Evolutionary conservation across 53 echinoderm and acorn worm species (phyloP).

Genomic region (Arbacia lixula): DNA sequence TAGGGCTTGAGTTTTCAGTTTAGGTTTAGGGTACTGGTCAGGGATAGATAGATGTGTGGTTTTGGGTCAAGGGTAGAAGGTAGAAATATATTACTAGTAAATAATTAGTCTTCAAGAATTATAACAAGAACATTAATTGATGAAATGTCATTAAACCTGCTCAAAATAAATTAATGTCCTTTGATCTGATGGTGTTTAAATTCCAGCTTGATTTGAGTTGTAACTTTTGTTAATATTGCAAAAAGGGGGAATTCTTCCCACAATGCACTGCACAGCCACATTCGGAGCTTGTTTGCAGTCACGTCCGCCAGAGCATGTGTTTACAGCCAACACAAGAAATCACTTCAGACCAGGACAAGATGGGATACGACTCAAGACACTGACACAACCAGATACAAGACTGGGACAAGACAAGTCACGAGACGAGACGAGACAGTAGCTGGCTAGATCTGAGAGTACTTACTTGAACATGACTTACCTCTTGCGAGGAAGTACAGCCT

Average conservation of each 20-base stretch:
- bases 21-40: no score
- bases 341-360: no score
- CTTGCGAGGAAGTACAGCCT: constrained; percentile 55
- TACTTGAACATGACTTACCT: constrained; percentile 61
- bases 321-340: neutral
- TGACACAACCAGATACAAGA: neutral
- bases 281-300: no score
- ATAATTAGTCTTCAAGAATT: neutral
- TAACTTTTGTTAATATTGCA: no score
- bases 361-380: neutral
- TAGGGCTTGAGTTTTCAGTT: no score
- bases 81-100: neutral
- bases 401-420: neutral
- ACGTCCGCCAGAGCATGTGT: neutral
- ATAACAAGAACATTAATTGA: neutral
- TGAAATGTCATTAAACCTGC: neutral
- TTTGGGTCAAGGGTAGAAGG: neutral
- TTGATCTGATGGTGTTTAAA: no score
- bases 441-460: constrained; percentile 15
- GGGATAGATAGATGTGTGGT: neutral
- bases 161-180: no score
- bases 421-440: no score
- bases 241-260: no score
- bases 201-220: no score
- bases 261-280: no score